A percentile compares a stretch with the other conserved stretches of the same genome.
These are phyloP conservation scores for Graptemys geographica DNA, from an alignment of 2,797 vertebrate species.

Conservation along the genomic window DNA sequence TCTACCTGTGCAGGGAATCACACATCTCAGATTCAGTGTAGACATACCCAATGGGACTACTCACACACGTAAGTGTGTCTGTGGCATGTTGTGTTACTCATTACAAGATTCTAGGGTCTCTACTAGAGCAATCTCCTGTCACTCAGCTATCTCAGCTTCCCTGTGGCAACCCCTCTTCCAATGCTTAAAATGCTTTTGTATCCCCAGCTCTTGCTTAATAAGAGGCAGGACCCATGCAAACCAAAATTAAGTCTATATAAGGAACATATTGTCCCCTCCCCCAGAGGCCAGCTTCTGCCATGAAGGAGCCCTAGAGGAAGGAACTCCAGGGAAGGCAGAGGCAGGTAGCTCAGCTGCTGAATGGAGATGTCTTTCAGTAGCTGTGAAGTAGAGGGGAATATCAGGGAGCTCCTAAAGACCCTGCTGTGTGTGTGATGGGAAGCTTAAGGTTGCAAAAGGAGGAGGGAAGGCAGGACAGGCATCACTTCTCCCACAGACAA, in stretches of 20 bases:
- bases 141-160: neutral
- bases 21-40: neutral
- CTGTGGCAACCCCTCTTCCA: neutral
- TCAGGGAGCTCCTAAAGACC: neutral
- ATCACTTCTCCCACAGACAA: rapidly evolving
- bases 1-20: neutral
- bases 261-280: neutral
- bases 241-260: neutral
- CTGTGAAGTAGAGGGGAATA: neutral
- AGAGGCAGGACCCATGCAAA: neutral
- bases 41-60: neutral
- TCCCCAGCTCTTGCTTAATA: neutral
- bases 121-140: slow-evolving; percentile 21
- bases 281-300: neutral
- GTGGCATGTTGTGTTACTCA: slow-evolving; percentile 46
- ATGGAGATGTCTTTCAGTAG: neutral
- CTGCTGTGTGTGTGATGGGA: neutral
- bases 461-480: neutral
- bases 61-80: neutral
- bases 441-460: neutral
- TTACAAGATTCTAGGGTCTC: slow-evolving; percentile 9
- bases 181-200: neutral
- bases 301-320: neutral
- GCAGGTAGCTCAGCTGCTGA: neutral
- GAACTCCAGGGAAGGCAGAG: neutral